A percentile compares a stretch with the other conserved stretches of the same genome.
phyloP scores from a whole-genome alignment of 2,797 vertebrate genomes.

The Spheniscus humboldti region DNA sequence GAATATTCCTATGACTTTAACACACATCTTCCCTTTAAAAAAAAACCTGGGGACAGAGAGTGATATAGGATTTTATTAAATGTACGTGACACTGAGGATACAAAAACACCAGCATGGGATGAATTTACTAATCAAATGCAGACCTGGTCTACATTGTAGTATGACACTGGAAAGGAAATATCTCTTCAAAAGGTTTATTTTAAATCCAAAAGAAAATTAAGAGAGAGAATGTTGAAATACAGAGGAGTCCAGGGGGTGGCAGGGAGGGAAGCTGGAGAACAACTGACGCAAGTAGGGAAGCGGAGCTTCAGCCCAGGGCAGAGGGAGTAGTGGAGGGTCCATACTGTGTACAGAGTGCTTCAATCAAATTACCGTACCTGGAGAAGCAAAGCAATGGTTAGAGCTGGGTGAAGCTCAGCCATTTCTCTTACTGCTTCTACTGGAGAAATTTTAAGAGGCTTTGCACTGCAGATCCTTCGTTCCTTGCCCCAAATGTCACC shows the following conservation, averaged over 20 bases:
- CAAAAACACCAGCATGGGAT: slow-evolving; percentile 46
- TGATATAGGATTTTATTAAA: slow-evolving; percentile 18
- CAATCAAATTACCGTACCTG: not conserved
- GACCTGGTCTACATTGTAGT: slow-evolving; percentile 18
- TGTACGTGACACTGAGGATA: slow-evolving; percentile 33
- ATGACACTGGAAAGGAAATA: slow-evolving; percentile 53
- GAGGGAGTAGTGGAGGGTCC: not conserved
- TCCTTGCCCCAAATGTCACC: not conserved
- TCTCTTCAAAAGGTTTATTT: slow-evolving; percentile 58
- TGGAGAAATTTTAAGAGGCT: not conserved
- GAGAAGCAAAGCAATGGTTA: not conserved
- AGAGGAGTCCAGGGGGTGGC: not conserved
- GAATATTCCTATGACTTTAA: slow-evolving; percentile 5
- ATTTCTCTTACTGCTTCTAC: not conserved
- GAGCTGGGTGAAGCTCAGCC: not conserved
- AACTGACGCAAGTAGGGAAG: not conserved
- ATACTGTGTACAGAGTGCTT: not conserved
- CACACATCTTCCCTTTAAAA: not conserved
- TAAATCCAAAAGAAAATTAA: slow-evolving; percentile 41
- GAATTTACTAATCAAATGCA: slow-evolving; percentile 52
- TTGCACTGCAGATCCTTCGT: not conserved
- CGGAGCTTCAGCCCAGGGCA: not conserved
- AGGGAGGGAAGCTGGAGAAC: not conserved
- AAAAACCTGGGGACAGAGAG: not conserved
- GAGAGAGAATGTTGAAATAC: not conserved